These are phyloP conservation scores for Bradypus variegatus DNA, from an alignment of 2,797 vertebrate genomes.

Conservation along the genomic window DNA sequence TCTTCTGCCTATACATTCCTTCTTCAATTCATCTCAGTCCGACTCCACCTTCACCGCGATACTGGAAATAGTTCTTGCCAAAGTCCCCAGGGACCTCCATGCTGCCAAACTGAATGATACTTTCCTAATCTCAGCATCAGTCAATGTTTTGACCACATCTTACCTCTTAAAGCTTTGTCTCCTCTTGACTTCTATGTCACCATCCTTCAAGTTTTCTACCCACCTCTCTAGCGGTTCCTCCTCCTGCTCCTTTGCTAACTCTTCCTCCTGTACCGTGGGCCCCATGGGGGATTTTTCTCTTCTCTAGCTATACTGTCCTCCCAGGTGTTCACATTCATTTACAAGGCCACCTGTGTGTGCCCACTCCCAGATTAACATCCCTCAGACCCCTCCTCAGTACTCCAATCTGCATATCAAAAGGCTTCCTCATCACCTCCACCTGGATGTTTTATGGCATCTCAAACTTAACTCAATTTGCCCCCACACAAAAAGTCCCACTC, in stretches of 20 bases:
- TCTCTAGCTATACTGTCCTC: not conserved
- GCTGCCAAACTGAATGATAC: not conserved
- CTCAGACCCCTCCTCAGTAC: not conserved
- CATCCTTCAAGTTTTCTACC: not conserved
- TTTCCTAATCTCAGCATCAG: not conserved
- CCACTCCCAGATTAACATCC: not conserved
- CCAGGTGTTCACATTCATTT: not conserved
- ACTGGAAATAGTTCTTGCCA: not conserved
- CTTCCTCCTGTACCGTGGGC: not conserved
- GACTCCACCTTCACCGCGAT: too few relatives aligned
- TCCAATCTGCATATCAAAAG: not conserved
- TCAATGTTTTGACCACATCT: not conserved
- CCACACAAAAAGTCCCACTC: not conserved
- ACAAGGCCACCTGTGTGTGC: not conserved
- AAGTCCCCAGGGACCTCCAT: not conserved
- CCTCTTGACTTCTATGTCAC: not conserved
- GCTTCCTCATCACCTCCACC: not conserved
- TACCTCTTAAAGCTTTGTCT: not conserved
- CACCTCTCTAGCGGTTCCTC: not conserved
- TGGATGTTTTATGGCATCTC: not conserved
- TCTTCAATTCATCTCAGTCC: not conserved
- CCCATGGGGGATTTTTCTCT: not conserved
- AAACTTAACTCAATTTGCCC: not conserved
- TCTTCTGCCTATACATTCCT: not conserved
- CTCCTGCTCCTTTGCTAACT: not conserved